These are phyloP conservation scores for Rallus crepitans DNA, from an alignment of 2,797 vertebrate genomes.

Conservation along the genomic window DNA sequence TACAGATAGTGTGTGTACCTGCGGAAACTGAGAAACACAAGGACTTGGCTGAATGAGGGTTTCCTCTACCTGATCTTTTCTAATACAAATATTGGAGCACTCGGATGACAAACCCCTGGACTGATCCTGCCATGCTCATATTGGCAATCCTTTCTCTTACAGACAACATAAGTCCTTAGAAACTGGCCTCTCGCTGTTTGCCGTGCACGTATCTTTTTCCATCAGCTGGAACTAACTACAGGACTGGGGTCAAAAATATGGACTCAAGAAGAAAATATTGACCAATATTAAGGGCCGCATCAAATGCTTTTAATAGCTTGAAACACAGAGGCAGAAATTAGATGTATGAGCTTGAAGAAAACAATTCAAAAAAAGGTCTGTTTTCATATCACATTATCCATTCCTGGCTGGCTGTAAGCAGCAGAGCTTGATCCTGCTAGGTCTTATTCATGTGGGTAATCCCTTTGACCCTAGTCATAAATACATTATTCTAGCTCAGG, in stretches of 20 bases:
- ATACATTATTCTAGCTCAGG: conserved; percentile 66
- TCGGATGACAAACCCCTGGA: neutral
- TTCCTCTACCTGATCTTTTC: neutral
- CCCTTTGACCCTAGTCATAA: conserved; percentile 65
- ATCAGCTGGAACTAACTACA: neutral
- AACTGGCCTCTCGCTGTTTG: neutral
- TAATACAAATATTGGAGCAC: neutral
- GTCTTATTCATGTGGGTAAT: conserved; percentile 49
- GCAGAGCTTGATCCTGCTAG: conserved; percentile 41
- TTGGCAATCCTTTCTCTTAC: neutral
- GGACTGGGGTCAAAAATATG: neutral
- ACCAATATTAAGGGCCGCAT: neutral
- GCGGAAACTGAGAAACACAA: neutral
- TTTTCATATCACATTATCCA: conserved; percentile 32
- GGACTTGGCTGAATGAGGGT: neutral
- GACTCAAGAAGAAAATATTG: neutral
- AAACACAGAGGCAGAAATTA: neutral
- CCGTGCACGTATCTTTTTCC: neutral
- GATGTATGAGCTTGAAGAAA: neutral
- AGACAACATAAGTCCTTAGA: neutral
- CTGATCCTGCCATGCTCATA: neutral
- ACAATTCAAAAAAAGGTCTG: neutral
- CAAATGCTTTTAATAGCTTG: neutral
- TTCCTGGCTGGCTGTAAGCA: conserved; percentile 35
- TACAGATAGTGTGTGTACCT: neutral